Conservation (phyloP, 1,140 invertebrate genomes). For the Tetramorium parvispinum region DNA sequence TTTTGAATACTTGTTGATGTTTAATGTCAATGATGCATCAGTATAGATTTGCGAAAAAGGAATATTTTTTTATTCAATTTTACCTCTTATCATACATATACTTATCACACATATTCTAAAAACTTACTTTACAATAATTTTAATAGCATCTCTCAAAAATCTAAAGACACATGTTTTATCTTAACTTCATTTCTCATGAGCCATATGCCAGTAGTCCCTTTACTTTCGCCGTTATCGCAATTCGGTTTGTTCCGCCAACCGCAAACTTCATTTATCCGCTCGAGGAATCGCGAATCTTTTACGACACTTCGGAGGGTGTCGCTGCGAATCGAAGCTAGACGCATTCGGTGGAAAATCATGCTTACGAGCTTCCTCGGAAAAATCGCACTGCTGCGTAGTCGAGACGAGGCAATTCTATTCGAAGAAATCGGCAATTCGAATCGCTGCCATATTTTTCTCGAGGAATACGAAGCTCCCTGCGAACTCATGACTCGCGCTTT, state of each 20-base stretch:
- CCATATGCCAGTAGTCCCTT: background rate
- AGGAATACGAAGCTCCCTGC: slow-evolving; percentile 20
- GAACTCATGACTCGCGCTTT: slow-evolving; percentile 41
- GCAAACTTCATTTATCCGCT: slow-evolving; percentile 60
- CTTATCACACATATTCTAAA: background rate
- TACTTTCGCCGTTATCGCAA: slow-evolving; percentile 24
- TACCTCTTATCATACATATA: background rate
- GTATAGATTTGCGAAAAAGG: background rate
- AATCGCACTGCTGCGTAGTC: slow-evolving; percentile 42
- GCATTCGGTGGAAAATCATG: slow-evolving; percentile 62
- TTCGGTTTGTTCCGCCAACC: slow-evolving; percentile 47
- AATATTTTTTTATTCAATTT: background rate
- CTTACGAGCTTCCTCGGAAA: slow-evolving; percentile 52
- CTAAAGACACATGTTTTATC: background rate
- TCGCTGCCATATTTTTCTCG: slow-evolving; percentile 42
- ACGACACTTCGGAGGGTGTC: slow-evolving; percentile 38
- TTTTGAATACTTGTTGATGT: background rate
- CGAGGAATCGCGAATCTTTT: slow-evolving; percentile 47
- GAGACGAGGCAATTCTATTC: slow-evolving; percentile 39
- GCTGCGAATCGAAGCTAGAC: slow-evolving; percentile 43
- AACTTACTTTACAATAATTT: background rate
- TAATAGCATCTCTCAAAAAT: background rate
- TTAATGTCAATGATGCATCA: background rate
- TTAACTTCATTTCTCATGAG: slow-evolving; percentile 22
- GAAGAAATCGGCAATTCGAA: slow-evolving; percentile 48